Base-by-base conservation (phyloP, 2,797 vertebrate species). In the Discoglossus pictus region DNA sequence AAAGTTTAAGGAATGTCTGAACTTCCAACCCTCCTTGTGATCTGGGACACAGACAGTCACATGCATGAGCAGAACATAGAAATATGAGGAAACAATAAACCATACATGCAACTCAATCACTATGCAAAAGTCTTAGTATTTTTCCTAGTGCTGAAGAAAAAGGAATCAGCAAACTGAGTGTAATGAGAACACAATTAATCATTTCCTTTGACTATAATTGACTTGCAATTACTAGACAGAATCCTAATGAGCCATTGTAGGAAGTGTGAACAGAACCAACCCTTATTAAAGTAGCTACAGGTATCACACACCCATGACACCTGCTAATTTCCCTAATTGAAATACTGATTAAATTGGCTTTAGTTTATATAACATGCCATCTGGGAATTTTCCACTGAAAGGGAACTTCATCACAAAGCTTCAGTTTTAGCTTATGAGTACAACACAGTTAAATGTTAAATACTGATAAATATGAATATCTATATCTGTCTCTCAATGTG, bases 121-220 rank as follows among this genome's bases (percentile, higher is more conserved):
- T n/a, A n/a, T n/a, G n/a, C n/a, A n/a, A n/a, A n/a, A n/a, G n/a
- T 38, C 25, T 42, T 47, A 9, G 62, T 65, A 65, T 20, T 65
- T 65, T 65, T 65, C 62, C 62, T 65, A 56, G 12, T n/a, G 40
- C n/a, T 43, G n/a, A 13, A 17, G 6, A 43, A 16, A 43, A 16
- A 43, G n/a, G 6, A 43, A 5, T 7, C 1, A 43, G 10, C 15
- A 35, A 21, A 35, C 13, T 65, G 24, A 61, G 46, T 54, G 38
- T n/a, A n/a, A 54, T 53, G 39, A 12, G 44, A 2, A 35, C 7
- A 31, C 6, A 18, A 53, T 43, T 43, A 39, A 34, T 65, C 6
- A 55, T 47, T 65, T 65, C 62, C 62, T 65, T 15, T 47, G 24
- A n/a, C n/a, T n/a, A n/a, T n/a, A n/a, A n/a, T 20, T 24, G 23